phyloP scores from a whole-genome alignment of 1,140 invertebrate genomes.

The Meloidogyne chitwoodi region DNA sequence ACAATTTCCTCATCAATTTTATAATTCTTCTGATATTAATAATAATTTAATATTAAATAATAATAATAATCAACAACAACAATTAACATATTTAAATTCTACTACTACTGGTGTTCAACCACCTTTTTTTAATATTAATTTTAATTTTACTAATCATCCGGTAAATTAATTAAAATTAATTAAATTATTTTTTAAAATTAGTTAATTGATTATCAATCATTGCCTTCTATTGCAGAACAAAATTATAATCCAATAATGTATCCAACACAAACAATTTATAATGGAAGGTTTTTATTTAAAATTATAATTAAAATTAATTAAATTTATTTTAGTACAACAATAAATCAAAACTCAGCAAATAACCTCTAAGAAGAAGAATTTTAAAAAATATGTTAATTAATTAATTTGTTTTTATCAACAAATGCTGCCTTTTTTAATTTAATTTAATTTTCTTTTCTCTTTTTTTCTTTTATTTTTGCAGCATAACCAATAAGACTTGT shows the following conservation, averaged over 20 bases:
- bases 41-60: neutral
- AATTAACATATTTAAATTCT: neutral
- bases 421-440: neutral
- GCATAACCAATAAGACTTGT: too few relatives aligned
- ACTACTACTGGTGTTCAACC: neutral
- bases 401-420: neutral
- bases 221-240: neutral
- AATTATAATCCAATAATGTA: neutral
- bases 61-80: neutral
- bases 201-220: neutral
- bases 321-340: conserved; percentile 20
- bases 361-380: conserved; percentile 17
- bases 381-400: neutral
- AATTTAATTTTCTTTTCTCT: neutral
- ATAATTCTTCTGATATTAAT: neutral
- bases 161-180: neutral
- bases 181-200: neutral
- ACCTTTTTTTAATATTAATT: conserved; percentile 1
- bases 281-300: neutral
- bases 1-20: neutral
- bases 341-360: conserved; percentile 35
- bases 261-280: neutral
- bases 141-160: conserved; percentile 1
- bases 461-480: neutral
- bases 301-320: too few relatives aligned